These are phyloP conservation scores for Apamea sordens DNA, from an alignment of 2,888 invertebrate species.

Conservation along the genomic window DNA sequence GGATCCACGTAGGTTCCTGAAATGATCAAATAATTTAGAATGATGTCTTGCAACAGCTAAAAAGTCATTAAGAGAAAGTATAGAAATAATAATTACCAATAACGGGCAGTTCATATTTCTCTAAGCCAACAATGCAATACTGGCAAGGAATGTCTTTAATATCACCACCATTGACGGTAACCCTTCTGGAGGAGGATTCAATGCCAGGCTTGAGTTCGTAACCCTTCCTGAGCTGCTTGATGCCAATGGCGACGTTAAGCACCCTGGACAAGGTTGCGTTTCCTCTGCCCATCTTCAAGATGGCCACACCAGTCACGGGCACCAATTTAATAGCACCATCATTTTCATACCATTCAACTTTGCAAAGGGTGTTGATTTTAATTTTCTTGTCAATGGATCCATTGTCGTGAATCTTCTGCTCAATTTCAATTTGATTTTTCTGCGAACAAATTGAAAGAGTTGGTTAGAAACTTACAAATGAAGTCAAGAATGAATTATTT, in stretches of 20 bases:
- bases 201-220: constrained; percentile 92
- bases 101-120: constrained; percentile 92
- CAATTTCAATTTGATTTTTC: constrained; percentile 88
- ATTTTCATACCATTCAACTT: constrained; percentile 93
- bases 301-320: constrained; percentile 90
- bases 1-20: constrained; percentile 93
- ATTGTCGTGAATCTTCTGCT: constrained; percentile 84
- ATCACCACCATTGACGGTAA: constrained; percentile 91
- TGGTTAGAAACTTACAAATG: constrained; percentile 10
- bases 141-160: constrained; percentile 92
- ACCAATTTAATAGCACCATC: constrained; percentile 91
- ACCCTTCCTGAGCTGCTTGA: constrained; percentile 89
- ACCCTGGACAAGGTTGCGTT: constrained; percentile 90
- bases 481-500: neutral
- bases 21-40: constrained; percentile 36
- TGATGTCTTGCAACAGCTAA: neutral
- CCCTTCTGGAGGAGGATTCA: constrained; percentile 91
- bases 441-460: constrained; percentile 67
- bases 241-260: constrained; percentile 90
- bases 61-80: neutral
- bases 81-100: constrained; percentile 88
- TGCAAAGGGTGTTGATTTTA: constrained; percentile 91
- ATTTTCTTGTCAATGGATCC: constrained; percentile 91
- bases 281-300: constrained; percentile 88
- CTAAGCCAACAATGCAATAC: constrained; percentile 92